These are phyloP conservation scores for Brenthis hecate DNA, from an alignment of 2,888 invertebrate species.

Conservation along the genomic window DNA sequence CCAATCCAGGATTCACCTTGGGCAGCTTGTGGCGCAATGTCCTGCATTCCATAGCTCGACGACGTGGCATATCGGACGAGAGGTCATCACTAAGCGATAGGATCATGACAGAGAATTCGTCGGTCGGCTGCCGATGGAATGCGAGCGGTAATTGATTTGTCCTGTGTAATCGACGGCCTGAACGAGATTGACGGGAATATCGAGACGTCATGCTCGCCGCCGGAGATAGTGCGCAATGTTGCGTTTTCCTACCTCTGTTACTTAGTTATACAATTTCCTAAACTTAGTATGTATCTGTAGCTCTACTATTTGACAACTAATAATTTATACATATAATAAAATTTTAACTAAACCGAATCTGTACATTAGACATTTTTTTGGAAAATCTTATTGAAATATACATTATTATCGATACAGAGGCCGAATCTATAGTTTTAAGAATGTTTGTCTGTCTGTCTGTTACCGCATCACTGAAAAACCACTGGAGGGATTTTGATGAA, in stretches of 20 bases:
- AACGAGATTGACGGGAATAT: conserved; percentile 72
- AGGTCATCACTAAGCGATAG: conserved; percentile 69
- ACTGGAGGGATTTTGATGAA: too few species aligned
- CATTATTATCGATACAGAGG: too few species aligned
- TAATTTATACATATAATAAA: too few species aligned
- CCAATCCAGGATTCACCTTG: conserved; percentile 59
- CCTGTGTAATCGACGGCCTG: conserved; percentile 74
- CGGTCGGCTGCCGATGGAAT: conserved; percentile 73
- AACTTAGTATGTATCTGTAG: neutral
- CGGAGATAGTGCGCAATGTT: conserved; percentile 34
- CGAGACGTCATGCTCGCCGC: conserved; percentile 58
- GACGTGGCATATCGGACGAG: conserved; percentile 61
- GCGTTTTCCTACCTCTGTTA: conserved; percentile 28
- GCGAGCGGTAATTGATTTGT: conserved; percentile 80
- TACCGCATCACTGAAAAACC: too few species aligned
- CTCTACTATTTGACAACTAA: too few species aligned
- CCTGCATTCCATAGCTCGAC: conserved; percentile 60
- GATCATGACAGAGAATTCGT: conserved; percentile 79
- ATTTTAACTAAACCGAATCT: too few species aligned
- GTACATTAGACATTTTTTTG: too few species aligned
- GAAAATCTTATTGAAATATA: too few species aligned
- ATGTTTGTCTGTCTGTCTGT: too few species aligned
- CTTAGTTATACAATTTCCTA: conserved; percentile 6
- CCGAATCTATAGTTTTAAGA: too few species aligned
- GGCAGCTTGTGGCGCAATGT: conserved; percentile 58